Conservation (phyloP, 2,888 invertebrate species). For the Eurytoma californica region DNA sequence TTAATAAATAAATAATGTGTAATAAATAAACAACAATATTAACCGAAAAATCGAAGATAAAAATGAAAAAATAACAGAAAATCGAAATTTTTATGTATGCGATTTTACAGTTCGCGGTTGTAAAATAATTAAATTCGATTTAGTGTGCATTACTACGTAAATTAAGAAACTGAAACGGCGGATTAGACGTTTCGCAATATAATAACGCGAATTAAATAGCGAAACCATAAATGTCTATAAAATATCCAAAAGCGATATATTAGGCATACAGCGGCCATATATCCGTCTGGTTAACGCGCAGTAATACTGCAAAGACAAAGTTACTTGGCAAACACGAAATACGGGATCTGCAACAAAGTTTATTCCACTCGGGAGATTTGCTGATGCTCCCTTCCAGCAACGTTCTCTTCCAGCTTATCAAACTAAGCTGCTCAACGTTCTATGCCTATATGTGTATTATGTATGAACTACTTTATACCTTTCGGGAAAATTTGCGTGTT, state of each 20-base stretch:
- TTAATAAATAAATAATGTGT: no score
- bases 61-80: no score
- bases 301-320: slow-evolving; percentile 60
- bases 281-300: slow-evolving; percentile 57
- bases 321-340: slow-evolving; percentile 61
- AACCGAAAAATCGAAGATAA: no score
- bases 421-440: slow-evolving; percentile 37
- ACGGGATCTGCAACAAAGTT: slow-evolving; percentile 60
- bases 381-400: slow-evolving; percentile 32
- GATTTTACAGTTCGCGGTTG: no score
- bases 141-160: no score
- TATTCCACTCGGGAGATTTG: slow-evolving; percentile 51
- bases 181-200: background rate
- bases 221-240: background rate
- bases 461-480: slow-evolving; percentile 26
- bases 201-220: background rate
- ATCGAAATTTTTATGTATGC: no score
- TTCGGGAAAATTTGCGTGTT: background rate
- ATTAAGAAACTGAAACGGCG: no score
- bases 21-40: no score
- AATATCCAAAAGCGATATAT: slow-evolving; percentile 20
- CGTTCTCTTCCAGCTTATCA: slow-evolving; percentile 36
- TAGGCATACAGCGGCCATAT: slow-evolving; percentile 23
- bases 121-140: no score
- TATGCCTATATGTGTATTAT: slow-evolving; percentile 39